Base-by-base conservation (phyloP, 2,888 invertebrate genomes). In the Hydroisotoma schaefferi region DNA sequence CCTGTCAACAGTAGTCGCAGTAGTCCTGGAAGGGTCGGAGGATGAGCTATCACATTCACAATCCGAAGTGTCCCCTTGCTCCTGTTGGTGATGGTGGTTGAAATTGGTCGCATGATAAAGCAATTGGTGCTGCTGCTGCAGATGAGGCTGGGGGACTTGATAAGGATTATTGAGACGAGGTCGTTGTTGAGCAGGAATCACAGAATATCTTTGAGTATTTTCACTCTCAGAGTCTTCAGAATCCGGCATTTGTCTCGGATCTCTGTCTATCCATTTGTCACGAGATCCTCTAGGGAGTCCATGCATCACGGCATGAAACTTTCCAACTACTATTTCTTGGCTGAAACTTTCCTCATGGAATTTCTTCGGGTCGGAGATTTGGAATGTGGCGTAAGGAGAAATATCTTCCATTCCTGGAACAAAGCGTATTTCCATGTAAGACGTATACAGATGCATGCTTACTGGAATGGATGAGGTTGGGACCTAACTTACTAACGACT, bases 301-400 rank as follows among this genome's bases (percentile, higher is more conserved):
- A 63, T 63, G 63, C 59, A 60, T 62, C 59, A 69, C 69, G 26
- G 67, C 66, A 55, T 69, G 67, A 57, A 69, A 69, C 63, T 71
- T 71, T 52, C 65, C 64, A 27, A 71, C 71, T 1, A 68, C 71
- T 37, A 71, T 71, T 53, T 71, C 69, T 55, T 69, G 69, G 51
- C 67, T 66, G 38, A 69, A 69, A 57, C 63, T 67, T 55, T 71
- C 71, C 46, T 69, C 69, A 22, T 63, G 56, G 55, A 67, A 69
- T 59, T 69, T 69, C 55, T 71, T 71, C 44, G 87, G 87, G 74
- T 90, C 90, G 59, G 90, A 87, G 73, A 93, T 80, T 76, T 92
- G 92, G 78, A 92, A 93, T 46, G 92, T 93, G 54, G 92, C 92
- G 79, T 93, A 92, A 0, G 92, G 92, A 76, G 92, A 92, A 74